Percentiles rank a stretch among this genome's conserved stretches.
Conservation (phyloP, 2,888 invertebrate genomes). For the Papilio demoleus region DNA sequence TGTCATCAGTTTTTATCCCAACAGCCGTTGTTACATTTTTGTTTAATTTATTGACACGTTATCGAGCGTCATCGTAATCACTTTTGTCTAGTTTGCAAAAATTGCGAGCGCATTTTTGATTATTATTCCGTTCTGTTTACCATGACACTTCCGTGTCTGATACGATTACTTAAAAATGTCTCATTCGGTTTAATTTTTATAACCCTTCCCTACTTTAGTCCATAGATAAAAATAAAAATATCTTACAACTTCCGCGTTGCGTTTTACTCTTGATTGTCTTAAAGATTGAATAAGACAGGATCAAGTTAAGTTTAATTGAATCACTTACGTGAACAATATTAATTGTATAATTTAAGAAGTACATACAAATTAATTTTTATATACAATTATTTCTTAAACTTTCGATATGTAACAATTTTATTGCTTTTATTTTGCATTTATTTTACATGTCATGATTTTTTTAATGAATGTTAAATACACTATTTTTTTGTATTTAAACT, state of each 20-base stretch:
- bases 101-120: constrained; percentile 5
- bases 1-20: not conserved
- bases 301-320: not conserved
- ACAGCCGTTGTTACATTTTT: constrained; percentile 16
- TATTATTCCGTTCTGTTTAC: constrained; percentile 8
- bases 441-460: no score
- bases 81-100: not conserved
- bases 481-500: no score
- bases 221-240: not conserved
- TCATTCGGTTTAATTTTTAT: not conserved
- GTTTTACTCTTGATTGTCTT: not conserved
- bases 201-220: not conserved
- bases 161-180: not conserved
- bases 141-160: not conserved
- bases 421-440: no score
- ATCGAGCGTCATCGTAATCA: constrained; percentile 30
- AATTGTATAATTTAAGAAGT: not conserved
- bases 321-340: not conserved
- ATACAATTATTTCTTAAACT: no score
- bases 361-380: no score
- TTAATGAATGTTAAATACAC: no score
- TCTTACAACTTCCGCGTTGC: constrained; percentile 2
- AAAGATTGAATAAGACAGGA: not conserved
- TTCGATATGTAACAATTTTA: no score
- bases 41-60: constrained; percentile 35